Conservation (phyloP, 2,113 vertebrate species). For the Marcusenius ussheri region DNA sequence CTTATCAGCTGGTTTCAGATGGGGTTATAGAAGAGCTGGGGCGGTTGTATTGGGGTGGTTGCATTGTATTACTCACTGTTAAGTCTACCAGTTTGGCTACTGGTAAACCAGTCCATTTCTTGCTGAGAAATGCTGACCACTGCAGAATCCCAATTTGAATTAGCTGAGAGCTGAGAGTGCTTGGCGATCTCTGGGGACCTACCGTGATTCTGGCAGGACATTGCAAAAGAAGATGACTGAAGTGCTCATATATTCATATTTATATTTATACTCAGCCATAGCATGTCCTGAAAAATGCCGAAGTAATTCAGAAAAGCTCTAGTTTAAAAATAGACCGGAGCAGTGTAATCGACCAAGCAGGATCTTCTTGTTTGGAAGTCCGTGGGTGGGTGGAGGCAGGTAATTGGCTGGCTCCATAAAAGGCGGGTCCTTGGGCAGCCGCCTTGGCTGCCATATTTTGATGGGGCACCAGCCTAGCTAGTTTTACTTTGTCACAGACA, state of each 20-base stretch:
- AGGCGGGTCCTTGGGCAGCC: neutral
- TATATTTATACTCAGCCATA: neutral
- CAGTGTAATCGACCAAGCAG: neutral
- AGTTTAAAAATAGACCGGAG: neutral
- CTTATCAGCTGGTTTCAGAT: neutral
- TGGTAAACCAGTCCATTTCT: neutral
- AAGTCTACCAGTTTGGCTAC: neutral
- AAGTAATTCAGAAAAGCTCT: neutral
- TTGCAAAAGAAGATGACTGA: neutral
- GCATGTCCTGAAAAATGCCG: neutral
- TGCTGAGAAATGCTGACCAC: neutral
- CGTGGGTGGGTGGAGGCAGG: neutral
- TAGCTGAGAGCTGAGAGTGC: neutral
- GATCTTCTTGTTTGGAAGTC: neutral
- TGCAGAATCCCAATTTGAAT: neutral
- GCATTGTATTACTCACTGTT: neutral
- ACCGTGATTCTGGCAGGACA: neutral
- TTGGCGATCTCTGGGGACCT: neutral
- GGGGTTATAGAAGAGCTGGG: neutral
- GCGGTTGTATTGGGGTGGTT: neutral
- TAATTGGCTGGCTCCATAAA: neutral
- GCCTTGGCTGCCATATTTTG: neutral
- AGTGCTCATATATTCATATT: neutral
- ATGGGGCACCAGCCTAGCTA: neutral
- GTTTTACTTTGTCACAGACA: neutral